These are phyloP conservation scores for Parnassius orleans DNA, from an alignment of 2,888 invertebrate genomes.

Conservation along the genomic window DNA sequence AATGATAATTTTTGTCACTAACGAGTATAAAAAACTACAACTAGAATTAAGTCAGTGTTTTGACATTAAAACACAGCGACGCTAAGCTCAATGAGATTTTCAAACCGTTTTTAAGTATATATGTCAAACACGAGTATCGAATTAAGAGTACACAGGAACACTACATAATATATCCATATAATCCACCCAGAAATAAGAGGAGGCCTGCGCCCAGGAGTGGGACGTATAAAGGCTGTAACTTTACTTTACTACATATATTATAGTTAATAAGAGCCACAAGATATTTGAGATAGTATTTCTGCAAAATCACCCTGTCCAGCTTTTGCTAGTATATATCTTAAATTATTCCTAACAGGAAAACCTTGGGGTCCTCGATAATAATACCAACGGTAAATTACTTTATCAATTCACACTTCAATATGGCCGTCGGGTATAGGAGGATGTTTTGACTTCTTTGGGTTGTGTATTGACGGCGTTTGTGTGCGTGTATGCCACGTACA, in stretches of 20 bases:
- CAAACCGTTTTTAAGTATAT: background rate
- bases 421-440: slow-evolving; percentile 61
- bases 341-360: slow-evolving; percentile 1
- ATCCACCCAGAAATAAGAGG: too few species aligned
- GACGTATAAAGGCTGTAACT: too few species aligned
- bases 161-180: background rate
- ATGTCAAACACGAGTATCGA: background rate
- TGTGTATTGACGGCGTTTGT: slow-evolving; percentile 89
- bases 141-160: background rate
- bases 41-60: background rate
- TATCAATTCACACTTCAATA: slow-evolving; percentile 62
- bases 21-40: slow-evolving; percentile 1
- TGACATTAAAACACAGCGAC: background rate
- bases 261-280: slow-evolving; percentile 1
- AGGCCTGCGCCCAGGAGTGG: too few species aligned
- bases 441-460: slow-evolving; percentile 81
- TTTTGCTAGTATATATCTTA: background rate
- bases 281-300: slow-evolving; percentile 10
- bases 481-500: slow-evolving; percentile 99
- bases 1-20: background rate
- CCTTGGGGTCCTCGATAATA: slow-evolving; percentile 1
- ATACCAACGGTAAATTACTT: background rate
- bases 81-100: background rate
- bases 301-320: slow-evolving; percentile 4
- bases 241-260: too few species aligned